Base-by-base conservation (phyloP, 1,140 invertebrate genomes). In the Antheraea pernyi region DNA sequence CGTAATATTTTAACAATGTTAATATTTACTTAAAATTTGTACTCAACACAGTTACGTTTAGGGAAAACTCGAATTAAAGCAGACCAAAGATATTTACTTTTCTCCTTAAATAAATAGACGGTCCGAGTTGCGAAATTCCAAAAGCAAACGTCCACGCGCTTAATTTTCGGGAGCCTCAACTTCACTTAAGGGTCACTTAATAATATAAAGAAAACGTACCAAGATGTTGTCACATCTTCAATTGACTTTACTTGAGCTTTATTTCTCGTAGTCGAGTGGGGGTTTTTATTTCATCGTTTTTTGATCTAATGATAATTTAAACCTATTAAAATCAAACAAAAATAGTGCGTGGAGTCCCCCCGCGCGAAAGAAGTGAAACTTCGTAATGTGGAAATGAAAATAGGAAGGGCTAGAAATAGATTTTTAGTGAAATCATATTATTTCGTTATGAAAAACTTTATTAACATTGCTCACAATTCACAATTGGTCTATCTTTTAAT, bases 171-270 rank as follows among this genome's bases (percentile, higher is more conserved):
- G 16, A 53, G 46, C 46, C 10, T 53, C 46, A 53, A 53, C 46
- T 53, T 53, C 46, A 53, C 46, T 53, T 53, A 53, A 53, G 46
- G 13, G 46, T 13, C 46, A 53, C 46, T 53, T 53, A 53, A 53
- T 53, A 53, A 53, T 53, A 53, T 53, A 53, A 53, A 53, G 46
- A 53, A 53, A 53, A 53, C 46, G 46, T 53, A 53, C 46, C 46
- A 16, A 53, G 5, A 53, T 53, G 10, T 16, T 53, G 46, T 53
- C 46, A 13, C 10, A 13, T 16, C 46, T 53, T 53, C 46, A n/a
- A 16, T 53, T 53, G 10, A 16, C 9, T 53, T 53, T 53, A 13
- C 16, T 53, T 53, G 46, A 13, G 46, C 46, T 42, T 8, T 42
- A 42, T 16, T 53, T 53, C 39, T 9, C 39, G 39, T 42, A 42